These are phyloP conservation scores for Oncorhynchus masou DNA, from an alignment of 2,113 vertebrate species.

Conservation along the genomic window DNA sequence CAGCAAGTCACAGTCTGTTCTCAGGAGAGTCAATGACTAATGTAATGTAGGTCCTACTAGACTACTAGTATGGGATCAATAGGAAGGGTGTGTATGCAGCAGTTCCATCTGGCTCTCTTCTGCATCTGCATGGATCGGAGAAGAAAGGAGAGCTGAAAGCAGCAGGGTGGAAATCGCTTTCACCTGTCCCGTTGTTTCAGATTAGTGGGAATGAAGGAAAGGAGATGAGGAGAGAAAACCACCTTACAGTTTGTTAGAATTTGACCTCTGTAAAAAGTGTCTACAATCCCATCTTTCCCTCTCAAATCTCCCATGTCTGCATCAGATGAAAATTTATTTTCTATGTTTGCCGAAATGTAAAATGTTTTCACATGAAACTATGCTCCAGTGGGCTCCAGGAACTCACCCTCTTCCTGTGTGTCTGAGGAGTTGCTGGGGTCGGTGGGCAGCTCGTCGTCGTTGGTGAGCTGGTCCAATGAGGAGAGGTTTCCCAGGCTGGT, in stretches of 20 bases:
- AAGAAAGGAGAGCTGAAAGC: conserved; percentile 1
- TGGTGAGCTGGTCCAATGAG: conserved; percentile 77
- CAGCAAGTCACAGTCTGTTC: neutral
- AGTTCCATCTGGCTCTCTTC: neutral
- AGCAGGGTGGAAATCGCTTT: neutral
- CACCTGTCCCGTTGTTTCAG: neutral
- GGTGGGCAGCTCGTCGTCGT: conserved; percentile 83
- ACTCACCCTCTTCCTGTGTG: conserved; percentile 85
- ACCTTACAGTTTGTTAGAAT: neutral
- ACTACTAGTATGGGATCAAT: neutral
- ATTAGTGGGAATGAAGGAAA: neutral
- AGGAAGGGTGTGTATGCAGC: neutral
- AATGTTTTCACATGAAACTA: neutral
- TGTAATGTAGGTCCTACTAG: neutral
- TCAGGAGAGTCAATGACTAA: neutral
- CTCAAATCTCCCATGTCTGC: neutral
- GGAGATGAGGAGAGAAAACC: neutral
- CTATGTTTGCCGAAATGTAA: neutral
- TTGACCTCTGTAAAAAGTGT: too few relatives aligned
- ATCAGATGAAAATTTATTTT: neutral
- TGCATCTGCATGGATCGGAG: neutral
- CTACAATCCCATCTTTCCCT: neutral
- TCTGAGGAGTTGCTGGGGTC: conserved; percentile 89
- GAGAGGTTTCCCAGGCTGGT: conserved; percentile 73
- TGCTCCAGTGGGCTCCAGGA: neutral